These are phyloP conservation scores for Holacanthella duospinosa DNA, from an alignment of 2,888 invertebrate species.

Conservation along the genomic window DNA sequence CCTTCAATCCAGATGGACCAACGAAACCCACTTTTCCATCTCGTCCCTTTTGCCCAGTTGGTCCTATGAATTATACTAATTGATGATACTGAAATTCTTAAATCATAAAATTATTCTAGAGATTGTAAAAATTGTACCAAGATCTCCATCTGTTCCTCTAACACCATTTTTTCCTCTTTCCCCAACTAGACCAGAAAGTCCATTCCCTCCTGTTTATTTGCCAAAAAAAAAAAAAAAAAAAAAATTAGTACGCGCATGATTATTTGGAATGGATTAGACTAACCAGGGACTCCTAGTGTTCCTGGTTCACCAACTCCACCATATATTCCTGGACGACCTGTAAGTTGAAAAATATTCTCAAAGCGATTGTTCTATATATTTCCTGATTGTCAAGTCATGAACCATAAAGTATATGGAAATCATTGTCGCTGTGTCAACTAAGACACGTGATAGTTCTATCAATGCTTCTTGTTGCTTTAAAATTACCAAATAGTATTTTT, in stretches of 20 bases:
- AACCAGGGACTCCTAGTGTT: constrained; percentile 30
- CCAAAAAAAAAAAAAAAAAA: not conserved
- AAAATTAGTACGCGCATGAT: not conserved
- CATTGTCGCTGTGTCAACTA: no score
- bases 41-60: constrained; percentile 13
- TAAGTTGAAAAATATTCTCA: no score
- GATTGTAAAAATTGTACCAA: constrained; percentile 14
- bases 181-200: constrained; percentile 32
- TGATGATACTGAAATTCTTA: no score
- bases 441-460: no score
- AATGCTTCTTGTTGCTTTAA: no score
- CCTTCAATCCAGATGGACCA: constrained; percentile 47
- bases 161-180: constrained; percentile 37
- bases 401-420: no score
- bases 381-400: no score
- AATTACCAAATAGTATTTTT: no score
- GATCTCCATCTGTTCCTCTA: constrained; percentile 20
- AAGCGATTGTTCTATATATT: no score
- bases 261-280: not conserved
- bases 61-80: not conserved
- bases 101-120: no score
- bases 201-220: not conserved
- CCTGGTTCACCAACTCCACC: constrained; percentile 40
- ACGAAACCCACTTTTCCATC: constrained; percentile 22
- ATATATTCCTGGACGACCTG: constrained; percentile 48